Conservation (phyloP, 2,797 vertebrate species). For the Melanogrammus aeglefinus region DNA sequence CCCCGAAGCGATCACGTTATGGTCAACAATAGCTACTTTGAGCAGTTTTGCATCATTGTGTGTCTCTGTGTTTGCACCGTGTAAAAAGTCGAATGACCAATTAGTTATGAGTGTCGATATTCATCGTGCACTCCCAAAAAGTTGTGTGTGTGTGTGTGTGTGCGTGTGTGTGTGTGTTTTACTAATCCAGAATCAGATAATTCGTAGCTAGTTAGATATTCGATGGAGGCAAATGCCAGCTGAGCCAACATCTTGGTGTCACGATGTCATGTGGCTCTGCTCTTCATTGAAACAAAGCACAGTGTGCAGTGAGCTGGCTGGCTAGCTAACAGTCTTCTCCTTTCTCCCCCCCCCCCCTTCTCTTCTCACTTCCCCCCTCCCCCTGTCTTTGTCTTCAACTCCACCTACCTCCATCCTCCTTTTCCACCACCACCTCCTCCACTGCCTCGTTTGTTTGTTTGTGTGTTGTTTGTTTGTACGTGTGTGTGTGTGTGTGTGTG, state of each 20-base stretch:
- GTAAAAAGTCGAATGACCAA: background rate
- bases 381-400: slow-evolving; percentile 35
- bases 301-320: slow-evolving; percentile 74
- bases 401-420: slow-evolving; percentile 22
- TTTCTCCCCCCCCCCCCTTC: slow-evolving; percentile 61
- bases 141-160: slow-evolving; percentile 7
- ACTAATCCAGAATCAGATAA: slow-evolving; percentile 44
- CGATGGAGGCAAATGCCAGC: slow-evolving; percentile 39
- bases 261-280: slow-evolving; percentile 19
- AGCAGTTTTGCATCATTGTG: slow-evolving; percentile 5
- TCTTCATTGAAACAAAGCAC: slow-evolving; percentile 49
- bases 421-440: slow-evolving; percentile 1
- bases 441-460: slow-evolving; percentile 4
- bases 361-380: slow-evolving; percentile 37
- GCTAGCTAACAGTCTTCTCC: slow-evolving; percentile 84
- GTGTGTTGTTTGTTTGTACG: slow-evolving; percentile 26
- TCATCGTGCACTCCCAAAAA: background rate
- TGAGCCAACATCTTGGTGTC: slow-evolving; percentile 22
- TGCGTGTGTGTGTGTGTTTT: slow-evolving; percentile 13
- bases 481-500: slow-evolving; percentile 61
- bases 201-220: slow-evolving; percentile 36
- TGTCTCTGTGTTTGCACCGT: slow-evolving; percentile 1
- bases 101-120: background rate
- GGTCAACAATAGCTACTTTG: background rate
- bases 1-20: background rate